Base-by-base conservation (phyloP, 2,888 invertebrate genomes). In the Arctia plantaginis region DNA sequence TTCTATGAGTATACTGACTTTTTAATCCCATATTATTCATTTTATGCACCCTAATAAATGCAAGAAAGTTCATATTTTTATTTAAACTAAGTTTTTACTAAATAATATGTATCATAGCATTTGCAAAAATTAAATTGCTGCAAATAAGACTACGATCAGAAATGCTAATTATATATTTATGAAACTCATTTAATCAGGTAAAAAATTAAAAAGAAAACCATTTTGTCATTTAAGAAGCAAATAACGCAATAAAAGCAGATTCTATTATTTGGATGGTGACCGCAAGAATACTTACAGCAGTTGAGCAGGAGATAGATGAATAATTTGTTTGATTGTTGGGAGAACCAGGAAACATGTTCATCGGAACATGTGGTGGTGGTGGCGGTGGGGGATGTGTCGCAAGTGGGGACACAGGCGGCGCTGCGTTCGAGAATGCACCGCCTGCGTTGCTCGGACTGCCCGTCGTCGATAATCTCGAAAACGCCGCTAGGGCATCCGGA, bases 401-500 rank as follows among this genome's bases (percentile, higher is more conserved):
- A 73, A 94, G 94, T 72, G 95, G 95, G 64, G 94, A 95, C 69
- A 94, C 93, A 66, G 94, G 95, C 79, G 94, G 94, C 77, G 89
- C 89, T 72, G 89, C 88, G 72, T 86, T 87, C 77, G 86, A 86
- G 80, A 89, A 88, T 79, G 91, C 88, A 3, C 85, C 88, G 79
- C 91, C 91, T 77, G 92, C 92, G 76, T 90, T 91, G 80, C 93
- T 92, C 2, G 96, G 96, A 83, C 96, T 94, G 77, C 96, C 93
- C 69, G 96, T 96, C 72, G 98, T 98, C 39, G 98, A 98, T 96
- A 99, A 96, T 90, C 98, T 98, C 20, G 98, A 98, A 92, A 99
- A 98, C 72, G 98, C 98, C 80, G 98, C 96, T 80, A 99, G 95
- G 41, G 99, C 98, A 90, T 99, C 99, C 7, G 99, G 99, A 90